A percentile compares a stretch with the other conserved stretches of the same genome.
Evolutionary conservation across 2,888 invertebrate genomes (phyloP).

Genomic region (Mythimna albipuncta): DNA sequence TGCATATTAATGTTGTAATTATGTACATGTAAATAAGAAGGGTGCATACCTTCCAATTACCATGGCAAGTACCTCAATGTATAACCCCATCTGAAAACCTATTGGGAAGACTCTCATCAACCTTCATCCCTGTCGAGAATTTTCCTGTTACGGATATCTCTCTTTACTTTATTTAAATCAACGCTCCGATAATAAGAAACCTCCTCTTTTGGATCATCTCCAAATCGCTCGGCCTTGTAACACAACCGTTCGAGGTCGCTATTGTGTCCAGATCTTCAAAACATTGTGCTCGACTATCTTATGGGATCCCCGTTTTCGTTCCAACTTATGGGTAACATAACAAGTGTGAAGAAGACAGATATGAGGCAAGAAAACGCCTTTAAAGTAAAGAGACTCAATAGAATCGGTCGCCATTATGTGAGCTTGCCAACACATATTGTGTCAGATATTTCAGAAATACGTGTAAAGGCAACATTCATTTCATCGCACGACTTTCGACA

Average conservation of each 20-base stretch:
- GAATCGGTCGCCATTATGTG: conserved; percentile 47
- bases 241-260: conserved; percentile 49
- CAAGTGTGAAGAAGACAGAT: conserved; percentile 43
- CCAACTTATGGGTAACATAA: conserved; percentile 24
- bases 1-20: conserved; percentile 28
- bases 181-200: conserved; percentile 56
- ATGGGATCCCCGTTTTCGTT: conserved; percentile 33
- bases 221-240: conserved; percentile 71
- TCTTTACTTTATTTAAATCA: conserved; percentile 56
- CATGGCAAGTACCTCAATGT: background rate
- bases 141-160: conserved; percentile 34
- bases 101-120: background rate
- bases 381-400: conserved; percentile 34
- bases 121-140: conserved; percentile 24
- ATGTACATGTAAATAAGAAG: conserved; percentile 16
- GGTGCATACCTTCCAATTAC: conserved; percentile 7
- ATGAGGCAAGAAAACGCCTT: conserved; percentile 37
- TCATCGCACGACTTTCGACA: conserved; percentile 14
- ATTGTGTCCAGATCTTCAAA: conserved; percentile 54
- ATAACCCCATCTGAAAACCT: background rate
- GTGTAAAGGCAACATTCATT: conserved; percentile 37
- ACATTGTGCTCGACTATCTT: conserved; percentile 46
- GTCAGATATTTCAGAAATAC: conserved; percentile 45
- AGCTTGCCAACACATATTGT: conserved; percentile 50
- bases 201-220: conserved; percentile 71